Percentiles rank a stretch among this genome's conserved stretches.
Conservation (phyloP, 1,140 invertebrate species). For the Aplysia californica region DNA sequence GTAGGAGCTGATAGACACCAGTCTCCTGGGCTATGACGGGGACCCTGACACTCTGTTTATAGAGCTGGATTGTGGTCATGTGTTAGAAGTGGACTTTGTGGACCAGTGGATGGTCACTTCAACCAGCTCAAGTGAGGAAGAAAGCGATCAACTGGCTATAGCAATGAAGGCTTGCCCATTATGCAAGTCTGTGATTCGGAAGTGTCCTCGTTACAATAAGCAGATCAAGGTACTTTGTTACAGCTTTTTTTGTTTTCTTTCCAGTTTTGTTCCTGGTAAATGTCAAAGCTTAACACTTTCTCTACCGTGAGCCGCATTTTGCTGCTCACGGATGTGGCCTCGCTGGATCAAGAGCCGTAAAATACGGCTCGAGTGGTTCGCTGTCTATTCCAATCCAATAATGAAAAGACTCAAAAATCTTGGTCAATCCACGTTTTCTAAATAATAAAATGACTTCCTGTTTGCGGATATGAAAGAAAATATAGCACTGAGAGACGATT, state of each 20-base stretch:
- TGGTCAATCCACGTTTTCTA: too few species aligned
- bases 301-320: too few species aligned
- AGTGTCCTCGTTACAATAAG: conserved; percentile 73
- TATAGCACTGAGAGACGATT: too few species aligned
- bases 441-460: too few species aligned
- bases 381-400: too few species aligned
- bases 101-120: conserved; percentile 68
- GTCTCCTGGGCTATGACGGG: conserved; percentile 19
- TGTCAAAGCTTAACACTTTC: conserved; percentile 72
- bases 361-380: too few species aligned
- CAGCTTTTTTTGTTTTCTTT: conserved; percentile 68
- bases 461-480: too few species aligned
- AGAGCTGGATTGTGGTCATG: conserved; percentile 40
- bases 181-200: conserved; percentile 75
- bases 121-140: conserved; percentile 72
- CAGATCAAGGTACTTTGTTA: conserved; percentile 70
- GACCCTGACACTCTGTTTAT: conserved; percentile 23
- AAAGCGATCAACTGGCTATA: conserved; percentile 66
- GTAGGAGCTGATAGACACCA: conserved; percentile 2
- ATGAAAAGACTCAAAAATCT: too few species aligned
- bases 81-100: conserved; percentile 30
- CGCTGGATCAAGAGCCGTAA: too few species aligned
- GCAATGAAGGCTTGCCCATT: conserved; percentile 74
- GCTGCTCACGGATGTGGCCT: too few species aligned
- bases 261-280: background rate